phyloP scores from a whole-genome alignment of 1,140 invertebrate genomes.

The Euwallacea fornicatus region DNA sequence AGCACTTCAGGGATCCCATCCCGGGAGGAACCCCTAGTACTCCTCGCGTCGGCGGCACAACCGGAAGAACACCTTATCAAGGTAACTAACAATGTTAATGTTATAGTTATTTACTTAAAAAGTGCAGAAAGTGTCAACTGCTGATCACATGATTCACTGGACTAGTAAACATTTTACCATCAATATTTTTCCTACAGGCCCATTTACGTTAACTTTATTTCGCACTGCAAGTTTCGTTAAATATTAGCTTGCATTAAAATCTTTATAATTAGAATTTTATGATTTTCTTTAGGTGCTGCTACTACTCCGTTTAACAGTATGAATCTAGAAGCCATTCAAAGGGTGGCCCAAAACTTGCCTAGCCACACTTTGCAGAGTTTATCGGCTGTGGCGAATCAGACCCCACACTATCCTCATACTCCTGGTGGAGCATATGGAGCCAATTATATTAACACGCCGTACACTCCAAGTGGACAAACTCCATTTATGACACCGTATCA shows the following conservation, averaged over 20 bases:
- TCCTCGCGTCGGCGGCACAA: constrained; percentile 58
- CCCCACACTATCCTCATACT: constrained; percentile 68
- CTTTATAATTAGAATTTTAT: background rate
- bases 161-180: background rate
- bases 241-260: no score
- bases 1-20: constrained; percentile 91
- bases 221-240: no score
- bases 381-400: constrained; percentile 67
- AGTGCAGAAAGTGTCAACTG: background rate
- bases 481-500: constrained; percentile 89
- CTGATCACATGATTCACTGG: no score
- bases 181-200: background rate
- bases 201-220: no score
- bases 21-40: constrained; percentile 75
- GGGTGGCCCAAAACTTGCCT: constrained; percentile 73
- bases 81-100: constrained; percentile 1
- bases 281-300: constrained; percentile 26
- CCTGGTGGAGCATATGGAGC: constrained; percentile 59
- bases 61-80: constrained; percentile 67
- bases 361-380: constrained; percentile 72
- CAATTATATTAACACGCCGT: constrained; percentile 68
- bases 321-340: constrained; percentile 71
- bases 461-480: constrained; percentile 87
- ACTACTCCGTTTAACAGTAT: constrained; percentile 53
- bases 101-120: no score